Conservation (phyloP, 2,888 invertebrate genomes). For the Yponomeuta evonymella region DNA sequence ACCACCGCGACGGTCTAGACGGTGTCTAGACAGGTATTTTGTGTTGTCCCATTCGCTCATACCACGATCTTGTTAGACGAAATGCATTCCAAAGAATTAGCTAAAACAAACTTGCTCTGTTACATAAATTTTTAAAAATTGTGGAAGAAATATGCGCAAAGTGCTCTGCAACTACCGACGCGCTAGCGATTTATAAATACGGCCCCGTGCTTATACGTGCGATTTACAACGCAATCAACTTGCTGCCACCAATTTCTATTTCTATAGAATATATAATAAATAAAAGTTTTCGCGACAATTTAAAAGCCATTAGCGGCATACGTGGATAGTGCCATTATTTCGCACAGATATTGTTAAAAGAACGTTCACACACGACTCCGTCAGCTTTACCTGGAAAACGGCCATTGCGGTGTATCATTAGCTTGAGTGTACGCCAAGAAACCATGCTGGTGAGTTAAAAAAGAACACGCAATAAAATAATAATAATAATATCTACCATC, state of each 20-base stretch:
- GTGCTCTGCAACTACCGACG: background rate
- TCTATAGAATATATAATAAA: background rate
- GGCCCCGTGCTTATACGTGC: background rate
- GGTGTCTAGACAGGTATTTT: conserved; percentile 71
- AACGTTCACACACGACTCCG: background rate
- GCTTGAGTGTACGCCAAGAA: background rate
- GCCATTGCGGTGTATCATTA: background rate
- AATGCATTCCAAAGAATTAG: background rate
- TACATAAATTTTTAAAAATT: background rate
- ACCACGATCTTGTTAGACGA: conserved; percentile 7
- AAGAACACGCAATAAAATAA: no score
- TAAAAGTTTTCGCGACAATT: conserved; percentile 11
- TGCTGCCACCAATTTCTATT: background rate
- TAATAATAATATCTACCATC: no score
- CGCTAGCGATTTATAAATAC: background rate
- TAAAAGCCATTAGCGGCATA: conserved; percentile 12
- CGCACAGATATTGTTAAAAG: conserved; percentile 4
- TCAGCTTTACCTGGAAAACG: conserved; percentile 1
- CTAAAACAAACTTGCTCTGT: background rate
- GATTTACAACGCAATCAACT: conserved; percentile 1
- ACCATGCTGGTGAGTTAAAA: background rate
- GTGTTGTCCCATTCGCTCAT: conserved; percentile 28
- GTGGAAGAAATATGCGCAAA: background rate
- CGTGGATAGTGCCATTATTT: background rate
- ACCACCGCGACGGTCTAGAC: conserved; percentile 52